Conservation (phyloP, 1,140 invertebrate species). For the Spodoptera frugiperda region DNA sequence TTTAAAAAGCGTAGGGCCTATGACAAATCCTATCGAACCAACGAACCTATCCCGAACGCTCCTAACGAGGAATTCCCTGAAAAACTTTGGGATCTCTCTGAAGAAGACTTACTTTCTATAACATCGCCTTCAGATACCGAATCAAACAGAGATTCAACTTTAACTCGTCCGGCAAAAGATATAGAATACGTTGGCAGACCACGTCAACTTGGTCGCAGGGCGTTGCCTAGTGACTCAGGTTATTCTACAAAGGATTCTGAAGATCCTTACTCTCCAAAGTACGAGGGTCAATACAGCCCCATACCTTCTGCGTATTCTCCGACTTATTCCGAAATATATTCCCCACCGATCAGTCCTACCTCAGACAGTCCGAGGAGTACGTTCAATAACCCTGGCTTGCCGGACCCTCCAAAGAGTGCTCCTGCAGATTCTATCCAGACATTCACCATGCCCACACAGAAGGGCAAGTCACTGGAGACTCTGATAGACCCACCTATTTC, state of each 20-base stretch:
- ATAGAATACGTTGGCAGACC: constrained; percentile 85
- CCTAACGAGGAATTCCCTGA: constrained; percentile 92
- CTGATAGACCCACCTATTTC: constrained; percentile 73
- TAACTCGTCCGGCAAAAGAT: constrained; percentile 87
- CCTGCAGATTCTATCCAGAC: constrained; percentile 78
- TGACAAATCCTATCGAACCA: constrained; percentile 92
- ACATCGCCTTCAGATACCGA: constrained; percentile 87
- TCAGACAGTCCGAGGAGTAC: constrained; percentile 79
- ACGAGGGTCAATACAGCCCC: constrained; percentile 79
- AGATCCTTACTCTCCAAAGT: constrained; percentile 76
- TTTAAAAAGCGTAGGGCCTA: constrained; percentile 89
- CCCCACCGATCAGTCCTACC: constrained; percentile 80
- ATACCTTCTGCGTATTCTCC: constrained; percentile 81
- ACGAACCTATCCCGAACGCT: constrained; percentile 92
- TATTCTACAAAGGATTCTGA: constrained; percentile 82
- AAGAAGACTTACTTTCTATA: constrained; percentile 87
- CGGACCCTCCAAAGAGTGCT: constrained; percentile 83
- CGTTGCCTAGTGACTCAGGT: constrained; percentile 81
- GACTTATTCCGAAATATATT: constrained; percentile 83
- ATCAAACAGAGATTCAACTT: constrained; percentile 83
- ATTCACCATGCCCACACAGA: constrained; percentile 78
- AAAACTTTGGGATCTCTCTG: constrained; percentile 91
- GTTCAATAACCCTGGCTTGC: constrained; percentile 74
- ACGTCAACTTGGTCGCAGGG: constrained; percentile 85
- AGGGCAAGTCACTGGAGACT: constrained; percentile 81